Conservation (phyloP, 2,113 vertebrate species). For the Physeter macrocephalus region DNA sequence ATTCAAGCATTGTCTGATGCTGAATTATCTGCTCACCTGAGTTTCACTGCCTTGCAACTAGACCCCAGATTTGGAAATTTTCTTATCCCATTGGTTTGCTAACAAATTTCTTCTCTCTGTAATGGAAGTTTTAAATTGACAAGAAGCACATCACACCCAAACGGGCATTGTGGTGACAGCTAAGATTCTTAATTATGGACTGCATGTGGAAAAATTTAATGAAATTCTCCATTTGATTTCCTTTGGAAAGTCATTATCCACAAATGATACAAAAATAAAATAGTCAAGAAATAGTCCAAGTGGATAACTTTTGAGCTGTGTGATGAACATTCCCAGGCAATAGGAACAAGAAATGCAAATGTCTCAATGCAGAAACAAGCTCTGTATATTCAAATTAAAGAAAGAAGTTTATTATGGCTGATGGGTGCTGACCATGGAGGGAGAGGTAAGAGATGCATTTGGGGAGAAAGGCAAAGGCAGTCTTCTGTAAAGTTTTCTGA, state of each 20-base stretch:
- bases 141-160: slow-evolving; percentile 95
- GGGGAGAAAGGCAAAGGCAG: background rate
- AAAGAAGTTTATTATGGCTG: background rate
- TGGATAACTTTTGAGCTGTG: background rate
- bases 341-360: background rate
- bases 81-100: background rate
- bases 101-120: background rate
- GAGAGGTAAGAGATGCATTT: background rate
- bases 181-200: slow-evolving; percentile 95
- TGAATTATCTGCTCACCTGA: background rate
- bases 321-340: background rate
- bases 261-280: slow-evolving; percentile 80
- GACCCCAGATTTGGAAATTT: background rate
- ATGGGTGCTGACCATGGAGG: background rate
- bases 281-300: background rate
- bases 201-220: slow-evolving; percentile 95
- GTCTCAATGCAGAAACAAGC: background rate
- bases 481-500: background rate
- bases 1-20: background rate
- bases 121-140: slow-evolving; percentile 63
- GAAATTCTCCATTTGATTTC: slow-evolving; percentile 93
- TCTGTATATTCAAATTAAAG: background rate
- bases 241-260: slow-evolving; percentile 96
- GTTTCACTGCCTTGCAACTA: background rate
- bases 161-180: slow-evolving; percentile 91